Conservation (phyloP, 1,140 invertebrate genomes). For the Trichogramma pretiosum region DNA sequence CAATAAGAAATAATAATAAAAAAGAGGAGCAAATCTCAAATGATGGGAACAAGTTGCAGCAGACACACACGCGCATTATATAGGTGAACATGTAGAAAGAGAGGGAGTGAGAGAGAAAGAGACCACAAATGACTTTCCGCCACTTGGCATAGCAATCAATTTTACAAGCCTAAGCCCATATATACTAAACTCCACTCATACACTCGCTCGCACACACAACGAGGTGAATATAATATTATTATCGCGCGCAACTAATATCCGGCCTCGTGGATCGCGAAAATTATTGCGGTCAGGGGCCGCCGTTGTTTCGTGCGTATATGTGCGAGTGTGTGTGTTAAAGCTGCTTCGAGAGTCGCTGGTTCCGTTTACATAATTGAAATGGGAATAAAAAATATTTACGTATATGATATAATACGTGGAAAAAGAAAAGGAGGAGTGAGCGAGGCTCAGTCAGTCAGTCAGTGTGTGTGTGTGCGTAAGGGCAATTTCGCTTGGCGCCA, state of each 20-base stretch:
- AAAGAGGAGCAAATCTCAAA: not conserved
- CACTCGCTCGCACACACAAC: not conserved
- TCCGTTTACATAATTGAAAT: slow-evolving; percentile 20
- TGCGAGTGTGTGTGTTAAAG: no score
- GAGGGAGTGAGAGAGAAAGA: no score
- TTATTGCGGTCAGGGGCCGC: slow-evolving; percentile 10
- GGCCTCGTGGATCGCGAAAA: slow-evolving; percentile 7
- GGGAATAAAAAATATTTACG: slow-evolving; percentile 13
- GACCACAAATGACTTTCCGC: slow-evolving; percentile 16
- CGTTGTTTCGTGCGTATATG: slow-evolving; percentile 8
- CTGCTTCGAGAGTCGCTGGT: no score
- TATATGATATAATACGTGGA: not conserved
- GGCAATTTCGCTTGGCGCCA: slow-evolving; percentile 31
- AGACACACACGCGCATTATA: slow-evolving; percentile 11
- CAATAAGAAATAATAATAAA: slow-evolving; percentile 3
- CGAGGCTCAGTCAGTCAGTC: slow-evolving; percentile 1
- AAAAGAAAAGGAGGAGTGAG: slow-evolving; percentile 5
- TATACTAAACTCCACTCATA: not conserved
- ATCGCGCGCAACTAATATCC: slow-evolving; percentile 12
- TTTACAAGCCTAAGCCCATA: not conserved
- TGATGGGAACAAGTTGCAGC: not conserved
- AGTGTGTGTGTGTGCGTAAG: slow-evolving; percentile 1
- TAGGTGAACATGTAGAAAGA: no score
- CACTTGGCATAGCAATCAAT: slow-evolving; percentile 18
- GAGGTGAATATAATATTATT: slow-evolving; percentile 8